These are phyloP conservation scores for Rhea americana DNA, from an alignment of 2,113 vertebrate genomes.

Conservation along the genomic window DNA sequence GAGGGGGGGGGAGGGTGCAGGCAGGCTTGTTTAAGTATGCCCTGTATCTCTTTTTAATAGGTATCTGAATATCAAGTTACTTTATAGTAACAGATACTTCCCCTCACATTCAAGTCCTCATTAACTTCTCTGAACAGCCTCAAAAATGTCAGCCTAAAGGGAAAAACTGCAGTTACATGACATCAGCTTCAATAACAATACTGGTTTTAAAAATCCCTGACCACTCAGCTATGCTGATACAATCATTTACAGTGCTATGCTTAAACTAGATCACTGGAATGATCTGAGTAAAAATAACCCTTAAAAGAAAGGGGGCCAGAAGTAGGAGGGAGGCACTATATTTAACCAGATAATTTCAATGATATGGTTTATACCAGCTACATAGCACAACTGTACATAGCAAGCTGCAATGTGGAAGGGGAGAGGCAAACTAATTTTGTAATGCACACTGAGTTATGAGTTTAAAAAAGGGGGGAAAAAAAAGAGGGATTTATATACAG, in stretches of 20 bases:
- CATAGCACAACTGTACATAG: background rate
- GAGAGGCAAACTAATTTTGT: background rate
- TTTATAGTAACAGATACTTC: background rate
- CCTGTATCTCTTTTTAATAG: background rate
- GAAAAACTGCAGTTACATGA: background rate
- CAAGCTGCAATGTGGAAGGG: background rate
- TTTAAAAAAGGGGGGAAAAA: background rate
- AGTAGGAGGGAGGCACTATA: constrained; percentile 39
- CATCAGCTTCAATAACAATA: background rate
- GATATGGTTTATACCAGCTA: background rate
- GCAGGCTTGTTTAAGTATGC: background rate
- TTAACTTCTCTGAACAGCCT: background rate
- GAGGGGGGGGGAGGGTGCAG: background rate
- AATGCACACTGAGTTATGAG: background rate
- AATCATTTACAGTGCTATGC: background rate
- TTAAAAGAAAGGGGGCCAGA: constrained; percentile 40
- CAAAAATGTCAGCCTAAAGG: background rate
- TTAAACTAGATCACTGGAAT: constrained; percentile 48
- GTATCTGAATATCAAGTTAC: background rate
- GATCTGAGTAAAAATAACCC: constrained; percentile 65
- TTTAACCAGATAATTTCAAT: constrained; percentile 40
- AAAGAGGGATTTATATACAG: background rate
- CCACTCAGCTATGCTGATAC: constrained; percentile 8
- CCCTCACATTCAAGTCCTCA: background rate
- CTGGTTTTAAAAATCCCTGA: background rate